Evolutionary conservation across 2,797 vertebrate genomes (phyloP).

Genomic region (Lophius americanus): DNA sequence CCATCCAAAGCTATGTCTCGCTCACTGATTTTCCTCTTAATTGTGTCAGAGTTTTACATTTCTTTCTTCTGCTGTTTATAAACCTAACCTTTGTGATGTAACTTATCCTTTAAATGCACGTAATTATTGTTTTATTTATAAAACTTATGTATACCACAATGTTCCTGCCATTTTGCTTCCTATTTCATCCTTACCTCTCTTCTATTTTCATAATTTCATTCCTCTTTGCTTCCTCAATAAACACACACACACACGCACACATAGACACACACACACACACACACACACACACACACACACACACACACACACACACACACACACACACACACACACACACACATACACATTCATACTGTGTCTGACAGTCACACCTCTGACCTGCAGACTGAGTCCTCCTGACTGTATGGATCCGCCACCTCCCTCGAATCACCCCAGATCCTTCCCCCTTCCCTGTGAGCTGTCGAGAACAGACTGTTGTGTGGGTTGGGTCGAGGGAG

Average conservation of each 20-base stretch:
- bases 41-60: slow-evolving; percentile 2
- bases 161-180: neutral
- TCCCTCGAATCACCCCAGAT: slow-evolving; percentile 45
- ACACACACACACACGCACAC: slow-evolving; percentile 17
- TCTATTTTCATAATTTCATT: slow-evolving; percentile 5
- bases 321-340: slow-evolving; percentile 14
- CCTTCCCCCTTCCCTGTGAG: slow-evolving; percentile 53
- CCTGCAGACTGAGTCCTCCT: slow-evolving; percentile 49
- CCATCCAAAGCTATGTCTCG: slow-evolving; percentile 28
- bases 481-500: slow-evolving; percentile 10
- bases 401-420: slow-evolving; percentile 58
- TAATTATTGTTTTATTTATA: neutral
- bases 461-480: slow-evolving; percentile 64
- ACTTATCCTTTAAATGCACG: neutral
- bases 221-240: neutral
- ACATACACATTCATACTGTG: slow-evolving; percentile 58
- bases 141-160: neutral
- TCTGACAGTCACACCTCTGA: slow-evolving; percentile 65
- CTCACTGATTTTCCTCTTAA: slow-evolving; percentile 9
- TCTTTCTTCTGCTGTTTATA: too few species aligned
- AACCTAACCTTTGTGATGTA: neutral
- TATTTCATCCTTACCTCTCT: neutral
- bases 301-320: slow-evolving; percentile 2
- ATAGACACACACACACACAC: slow-evolving; percentile 16
- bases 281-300: slow-evolving; percentile 15